A percentile compares a stretch with the other conserved stretches of the same genome.
phyloP scores from a whole-genome alignment of 2,888 invertebrate species.

The Plebejus argus region DNA sequence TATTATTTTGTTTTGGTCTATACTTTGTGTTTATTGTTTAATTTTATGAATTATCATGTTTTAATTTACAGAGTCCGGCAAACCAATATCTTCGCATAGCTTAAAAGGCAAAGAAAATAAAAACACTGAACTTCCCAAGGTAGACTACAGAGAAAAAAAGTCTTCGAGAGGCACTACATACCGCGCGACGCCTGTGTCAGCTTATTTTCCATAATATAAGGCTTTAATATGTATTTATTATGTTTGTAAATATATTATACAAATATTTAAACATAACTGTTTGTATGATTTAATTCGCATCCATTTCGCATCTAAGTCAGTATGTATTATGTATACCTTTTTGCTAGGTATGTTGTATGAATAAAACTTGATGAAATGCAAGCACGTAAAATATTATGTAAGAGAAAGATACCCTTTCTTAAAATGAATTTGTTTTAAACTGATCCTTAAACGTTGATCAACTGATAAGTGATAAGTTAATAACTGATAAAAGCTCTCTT shows the following conservation, averaged over 20 bases:
- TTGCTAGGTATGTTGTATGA: too few species aligned
- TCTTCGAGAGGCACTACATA: slow-evolving; percentile 60
- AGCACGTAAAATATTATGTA: not conserved
- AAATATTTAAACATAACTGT: not conserved
- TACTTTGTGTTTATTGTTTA: not conserved
- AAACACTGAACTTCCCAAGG: slow-evolving; percentile 62
- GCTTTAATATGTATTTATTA: slow-evolving; percentile 2
- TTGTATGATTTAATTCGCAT: not conserved
- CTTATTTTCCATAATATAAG: slow-evolving; percentile 66
- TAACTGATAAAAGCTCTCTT: too few species aligned
- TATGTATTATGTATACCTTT: too few species aligned
- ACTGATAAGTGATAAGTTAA: too few species aligned
- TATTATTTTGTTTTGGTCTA: too few species aligned
- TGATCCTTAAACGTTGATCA: too few species aligned
- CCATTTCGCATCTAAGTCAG: not conserved
- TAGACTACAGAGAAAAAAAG: slow-evolving; percentile 72
- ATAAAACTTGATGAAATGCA: too few species aligned
- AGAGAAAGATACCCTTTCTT: not conserved
- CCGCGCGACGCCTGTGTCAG: slow-evolving; percentile 70
- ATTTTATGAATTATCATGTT: slow-evolving; percentile 31
- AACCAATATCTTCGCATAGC: slow-evolving; percentile 45
- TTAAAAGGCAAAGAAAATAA: slow-evolving; percentile 69
- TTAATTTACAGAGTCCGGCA: slow-evolving; percentile 48
- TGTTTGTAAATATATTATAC: slow-evolving; percentile 20
- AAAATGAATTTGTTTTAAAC: too few species aligned